Percentiles rank a stretch among this genome's conserved stretches.
phyloP scores from a whole-genome alignment of 2,113 vertebrate genomes.

The Scomber japonicus region DNA sequence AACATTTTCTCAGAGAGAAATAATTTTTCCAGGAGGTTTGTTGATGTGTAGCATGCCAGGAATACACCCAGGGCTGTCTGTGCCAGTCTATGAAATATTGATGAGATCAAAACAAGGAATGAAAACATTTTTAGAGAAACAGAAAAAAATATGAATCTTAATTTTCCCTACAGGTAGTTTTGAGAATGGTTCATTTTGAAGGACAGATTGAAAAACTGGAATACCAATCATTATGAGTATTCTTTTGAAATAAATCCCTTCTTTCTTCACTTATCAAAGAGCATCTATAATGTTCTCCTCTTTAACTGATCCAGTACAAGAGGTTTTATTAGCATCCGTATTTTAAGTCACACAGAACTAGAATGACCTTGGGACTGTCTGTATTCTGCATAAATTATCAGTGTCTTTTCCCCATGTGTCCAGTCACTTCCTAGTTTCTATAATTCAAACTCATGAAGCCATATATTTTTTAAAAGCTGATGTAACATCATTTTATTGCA shows the following conservation, averaged over 20 bases:
- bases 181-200: conserved; percentile 22
- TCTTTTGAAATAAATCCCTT: neutral
- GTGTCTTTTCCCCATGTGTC: no score
- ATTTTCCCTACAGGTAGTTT: neutral
- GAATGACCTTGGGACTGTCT: neutral
- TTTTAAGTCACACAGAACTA: neutral
- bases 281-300: neutral
- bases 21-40: conserved; percentile 14
- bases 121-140: conserved; percentile 18
- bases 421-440: neutral
- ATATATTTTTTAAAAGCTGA: neutral
- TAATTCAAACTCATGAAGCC: neutral
- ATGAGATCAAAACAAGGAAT: conserved; percentile 18
- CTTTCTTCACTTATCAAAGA: neutral
- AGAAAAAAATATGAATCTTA: neutral
- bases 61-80: neutral
- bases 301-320: no score
- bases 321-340: neutral
- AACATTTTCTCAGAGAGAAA: conserved; percentile 30
- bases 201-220: neutral
- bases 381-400: neutral
- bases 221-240: neutral
- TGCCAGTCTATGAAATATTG: conserved; percentile 18
- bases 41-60: conserved; percentile 1
- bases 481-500: neutral